Base-by-base conservation (phyloP, 2,797 vertebrate genomes). In the Gymnoscopelus microlampas region DNA sequence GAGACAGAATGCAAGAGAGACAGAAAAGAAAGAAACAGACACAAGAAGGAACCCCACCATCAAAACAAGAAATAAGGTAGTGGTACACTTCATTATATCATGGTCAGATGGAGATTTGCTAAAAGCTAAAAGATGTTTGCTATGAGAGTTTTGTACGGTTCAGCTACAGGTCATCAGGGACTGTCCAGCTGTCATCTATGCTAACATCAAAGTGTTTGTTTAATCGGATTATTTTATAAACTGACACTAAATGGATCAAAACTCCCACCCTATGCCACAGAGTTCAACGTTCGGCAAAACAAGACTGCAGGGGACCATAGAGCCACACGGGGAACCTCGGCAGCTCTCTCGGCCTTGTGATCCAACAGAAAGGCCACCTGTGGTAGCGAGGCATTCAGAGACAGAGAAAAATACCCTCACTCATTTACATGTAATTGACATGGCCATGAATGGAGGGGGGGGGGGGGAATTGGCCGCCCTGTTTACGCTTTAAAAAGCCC, bases 401-500 rank as follows among this genome's bases (percentile, higher is more conserved):
- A 70, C 0, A 66, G 24, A 10, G 39, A 44, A 60, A 55, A 68
- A 39, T n/a, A 48, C 58, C 61, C 60, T 32, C 14, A 15, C 60
- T 23, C 57, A 61, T 69, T 58, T 70, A 32, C 49, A 69, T 57
- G 50, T 32, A 55, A 58, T 62, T 53, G 14, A 57, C 53, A 68
- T 15, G 57, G 63, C 29, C 64, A 9, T 50, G 60, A 61, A 67
- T 56, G 63, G 70, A 59, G 24, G 39, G 48, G 51, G 24, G 24
- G 39, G 48, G 51, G 24, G 26, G 49, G 56, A 39, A 12, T 49
- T 44, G 5, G 2, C 54, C 1, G 13, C 54, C 26, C 47, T 58
- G 55, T 66, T 72, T 47, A 64, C 57, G 70, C 69, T 74, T 67
- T 74, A 68, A 74, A 70, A 73, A 80, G 47, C 57, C 71, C 54